Evolutionary conservation across 1,140 invertebrate genomes (phyloP).

Genomic region (Octopus bimaculoides): DNA sequence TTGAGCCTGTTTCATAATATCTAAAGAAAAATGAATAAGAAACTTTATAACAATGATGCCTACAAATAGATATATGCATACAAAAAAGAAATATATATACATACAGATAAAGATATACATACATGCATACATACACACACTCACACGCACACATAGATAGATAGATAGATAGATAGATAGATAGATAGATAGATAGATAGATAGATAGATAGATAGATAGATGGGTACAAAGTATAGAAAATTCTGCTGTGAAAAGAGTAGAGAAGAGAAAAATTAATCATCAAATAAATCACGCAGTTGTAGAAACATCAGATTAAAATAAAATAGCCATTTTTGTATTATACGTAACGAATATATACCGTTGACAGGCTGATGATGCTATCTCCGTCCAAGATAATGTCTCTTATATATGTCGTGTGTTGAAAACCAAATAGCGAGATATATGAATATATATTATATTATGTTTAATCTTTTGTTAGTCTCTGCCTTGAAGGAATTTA

Average conservation of each 20-base stretch:
- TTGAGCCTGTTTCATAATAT: conserved; percentile 72
- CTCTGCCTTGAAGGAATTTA: too few species aligned
- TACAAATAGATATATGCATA: background rate
- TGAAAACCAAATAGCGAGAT: too few species aligned
- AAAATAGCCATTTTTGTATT: too few species aligned
- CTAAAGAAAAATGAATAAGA: conserved; percentile 28
- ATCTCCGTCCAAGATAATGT: too few species aligned
- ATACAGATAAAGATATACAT: background rate
- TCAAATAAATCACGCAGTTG: background rate
- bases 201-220: background rate
- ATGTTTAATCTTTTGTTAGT: too few species aligned
- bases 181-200: background rate
- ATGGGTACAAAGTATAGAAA: background rate
- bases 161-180: background rate
- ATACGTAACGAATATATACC: too few species aligned
- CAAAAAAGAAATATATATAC: background rate
- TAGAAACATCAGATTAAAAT: too few species aligned
- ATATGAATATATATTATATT: too few species aligned
- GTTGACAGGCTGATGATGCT: too few species aligned
- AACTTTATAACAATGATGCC: background rate
- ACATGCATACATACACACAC: background rate
- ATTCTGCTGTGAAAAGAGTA: background rate
- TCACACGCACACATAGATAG: background rate
- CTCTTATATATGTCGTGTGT: too few species aligned
- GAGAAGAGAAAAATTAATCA: background rate